phyloP scores from a whole-genome alignment of 2,888 invertebrate species.

The Orchesella flavescens region DNA sequence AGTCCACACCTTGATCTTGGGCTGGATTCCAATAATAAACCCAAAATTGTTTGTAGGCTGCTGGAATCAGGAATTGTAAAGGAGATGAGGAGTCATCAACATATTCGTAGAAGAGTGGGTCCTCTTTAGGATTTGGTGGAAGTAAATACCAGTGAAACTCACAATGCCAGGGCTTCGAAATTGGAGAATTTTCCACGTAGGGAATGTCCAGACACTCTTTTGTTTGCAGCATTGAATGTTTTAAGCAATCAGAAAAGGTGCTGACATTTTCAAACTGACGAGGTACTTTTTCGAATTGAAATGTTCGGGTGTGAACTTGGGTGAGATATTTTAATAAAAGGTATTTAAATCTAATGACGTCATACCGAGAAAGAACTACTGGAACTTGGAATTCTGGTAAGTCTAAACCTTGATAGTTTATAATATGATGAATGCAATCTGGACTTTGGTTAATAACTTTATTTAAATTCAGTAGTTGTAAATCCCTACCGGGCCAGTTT shows the following conservation, averaged over 20 bases:
- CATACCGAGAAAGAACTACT: slow-evolving; percentile 4
- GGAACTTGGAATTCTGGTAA: neutral
- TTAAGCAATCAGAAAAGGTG: too few species aligned
- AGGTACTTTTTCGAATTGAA: neutral
- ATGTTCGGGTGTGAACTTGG: neutral
- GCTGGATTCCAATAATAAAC: neutral
- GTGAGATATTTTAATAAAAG: too few species aligned
- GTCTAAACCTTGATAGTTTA: neutral
- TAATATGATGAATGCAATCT: neutral
- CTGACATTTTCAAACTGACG: too few species aligned
- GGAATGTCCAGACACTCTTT: neutral
- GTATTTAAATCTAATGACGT: neutral
- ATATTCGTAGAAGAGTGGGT: neutral
- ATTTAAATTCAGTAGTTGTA: too few species aligned
- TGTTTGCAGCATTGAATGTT: neutral
- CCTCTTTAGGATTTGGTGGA: neutral
- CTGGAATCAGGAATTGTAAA: neutral
- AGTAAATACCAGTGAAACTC: neutral
- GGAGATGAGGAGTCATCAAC: neutral
- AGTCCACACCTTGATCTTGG: too few species aligned
- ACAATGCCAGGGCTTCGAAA: neutral
- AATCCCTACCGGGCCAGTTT: too few species aligned
- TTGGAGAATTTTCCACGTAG: neutral
- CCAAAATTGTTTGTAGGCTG: neutral
- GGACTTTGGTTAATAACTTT: neutral